Percentiles rank a stretch among this genome's conserved stretches.
Conservation (phyloP, 2,797 vertebrate genomes). For the Monodelphis domestica region DNA sequence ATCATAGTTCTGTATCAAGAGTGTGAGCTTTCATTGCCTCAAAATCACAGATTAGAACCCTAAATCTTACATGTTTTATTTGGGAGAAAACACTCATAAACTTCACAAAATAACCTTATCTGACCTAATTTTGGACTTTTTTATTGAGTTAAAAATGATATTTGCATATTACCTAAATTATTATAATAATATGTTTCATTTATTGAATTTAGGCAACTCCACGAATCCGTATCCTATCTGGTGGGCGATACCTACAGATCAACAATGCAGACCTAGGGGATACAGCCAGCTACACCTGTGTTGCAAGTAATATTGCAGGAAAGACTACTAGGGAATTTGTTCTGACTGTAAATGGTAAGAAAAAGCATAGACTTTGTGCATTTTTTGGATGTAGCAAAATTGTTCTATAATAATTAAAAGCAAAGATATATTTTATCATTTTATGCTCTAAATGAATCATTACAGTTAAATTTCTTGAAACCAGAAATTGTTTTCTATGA, state of each 20-base stretch:
- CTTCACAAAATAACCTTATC: not conserved
- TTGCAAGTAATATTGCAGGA: slow-evolving; percentile 95
- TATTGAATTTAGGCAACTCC: slow-evolving; percentile 87
- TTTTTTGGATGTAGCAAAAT: not conserved
- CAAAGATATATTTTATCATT: not conserved
- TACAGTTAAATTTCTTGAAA: slow-evolving; percentile 27
- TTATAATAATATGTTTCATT: slow-evolving; percentile 33
- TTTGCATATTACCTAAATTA: not conserved
- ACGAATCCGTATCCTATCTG: slow-evolving; percentile 92
- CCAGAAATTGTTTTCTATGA: slow-evolving; percentile 1
- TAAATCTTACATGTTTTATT: not conserved
- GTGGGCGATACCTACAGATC: slow-evolving; percentile 95
- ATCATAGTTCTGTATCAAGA: not conserved
- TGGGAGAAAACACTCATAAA: not conserved
- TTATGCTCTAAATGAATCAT: slow-evolving; percentile 6
- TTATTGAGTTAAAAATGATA: not conserved
- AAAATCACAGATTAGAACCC: not conserved
- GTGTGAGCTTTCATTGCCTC: not conserved
- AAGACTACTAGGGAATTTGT: slow-evolving; percentile 91
- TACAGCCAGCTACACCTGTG: slow-evolving; percentile 92
- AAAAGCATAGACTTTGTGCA: not conserved
- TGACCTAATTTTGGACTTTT: not conserved
- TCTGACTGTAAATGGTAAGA: slow-evolving; percentile 93
- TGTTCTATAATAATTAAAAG: not conserved
- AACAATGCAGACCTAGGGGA: slow-evolving; percentile 93